These are phyloP conservation scores for Eudemis profundana DNA, from an alignment of 2,888 invertebrate species.

Conservation along the genomic window DNA sequence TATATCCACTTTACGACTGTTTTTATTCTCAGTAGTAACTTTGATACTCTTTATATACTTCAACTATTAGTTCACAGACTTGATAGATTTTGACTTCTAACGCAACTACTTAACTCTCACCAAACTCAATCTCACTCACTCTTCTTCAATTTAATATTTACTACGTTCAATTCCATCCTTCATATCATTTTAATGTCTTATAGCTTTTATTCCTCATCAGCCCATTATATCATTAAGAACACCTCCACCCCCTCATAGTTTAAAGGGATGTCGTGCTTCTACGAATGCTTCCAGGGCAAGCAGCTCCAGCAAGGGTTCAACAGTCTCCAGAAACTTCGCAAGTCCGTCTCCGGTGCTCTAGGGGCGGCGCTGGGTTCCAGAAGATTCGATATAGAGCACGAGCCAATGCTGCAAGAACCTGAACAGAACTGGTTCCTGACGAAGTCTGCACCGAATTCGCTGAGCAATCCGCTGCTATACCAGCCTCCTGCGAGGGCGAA, in stretches of 20 bases:
- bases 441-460: constrained; percentile 91
- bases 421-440: constrained; percentile 92
- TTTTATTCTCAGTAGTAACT: neutral
- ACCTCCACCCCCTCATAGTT: constrained; percentile 70
- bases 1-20: neutral
- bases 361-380: constrained; percentile 81
- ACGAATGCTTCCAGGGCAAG: constrained; percentile 83
- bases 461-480: constrained; percentile 86
- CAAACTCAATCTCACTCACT: neutral
- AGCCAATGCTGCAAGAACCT: constrained; percentile 78
- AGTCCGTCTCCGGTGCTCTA: constrained; percentile 88
- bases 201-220: constrained; percentile 76
- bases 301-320: constrained; percentile 85
- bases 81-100: neutral
- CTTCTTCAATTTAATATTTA: neutral
- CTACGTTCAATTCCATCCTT: neutral
- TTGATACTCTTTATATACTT: no score
- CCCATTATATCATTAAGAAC: constrained; percentile 48
- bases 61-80: no score
- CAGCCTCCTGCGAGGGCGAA: constrained; percentile 66
- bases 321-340: constrained; percentile 89
- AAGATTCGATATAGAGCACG: constrained; percentile 80
- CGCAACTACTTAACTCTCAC: neutral
- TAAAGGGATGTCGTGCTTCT: constrained; percentile 84
- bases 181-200: neutral